These are phyloP conservation scores for Rhegmatorhina hoffmannsi DNA, from an alignment of 2,113 vertebrate species.

Conservation along the genomic window DNA sequence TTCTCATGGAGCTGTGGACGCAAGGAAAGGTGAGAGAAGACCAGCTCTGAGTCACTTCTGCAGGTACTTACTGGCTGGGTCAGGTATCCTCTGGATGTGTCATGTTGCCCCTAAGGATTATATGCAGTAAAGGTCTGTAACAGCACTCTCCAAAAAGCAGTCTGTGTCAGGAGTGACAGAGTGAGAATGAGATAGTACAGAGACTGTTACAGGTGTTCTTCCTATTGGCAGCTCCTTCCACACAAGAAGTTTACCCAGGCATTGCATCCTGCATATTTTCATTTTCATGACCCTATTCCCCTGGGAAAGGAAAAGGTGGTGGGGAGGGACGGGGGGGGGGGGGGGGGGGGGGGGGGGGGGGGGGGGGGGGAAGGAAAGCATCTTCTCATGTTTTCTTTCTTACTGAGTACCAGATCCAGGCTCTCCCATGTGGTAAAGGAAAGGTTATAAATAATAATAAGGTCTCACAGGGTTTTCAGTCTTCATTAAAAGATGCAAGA, in stretches of 20 bases:
- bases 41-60: not conserved
- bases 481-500: not conserved
- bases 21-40: not conserved
- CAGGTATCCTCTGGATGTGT: not conserved
- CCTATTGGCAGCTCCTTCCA: not conserved
- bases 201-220: slow-evolving; percentile 15
- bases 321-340: no score
- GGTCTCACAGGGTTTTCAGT: not conserved
- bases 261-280: not conserved
- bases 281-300: not conserved
- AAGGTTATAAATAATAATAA: slow-evolving; percentile 9
- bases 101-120: not conserved
- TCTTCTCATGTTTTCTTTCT: not conserved
- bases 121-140: not conserved
- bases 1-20: not conserved
- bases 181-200: slow-evolving; percentile 37
- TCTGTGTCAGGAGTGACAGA: not conserved
- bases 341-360: no score
- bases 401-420: not conserved
- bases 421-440: not conserved
- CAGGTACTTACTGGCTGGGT: slow-evolving; percentile 11
- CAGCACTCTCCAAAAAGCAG: slow-evolving; percentile 4
- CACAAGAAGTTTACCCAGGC: not conserved
- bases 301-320: not conserved
- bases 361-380: no score